Conservation (phyloP, 2,113 vertebrate genomes). For the Cololabis saira region DNA sequence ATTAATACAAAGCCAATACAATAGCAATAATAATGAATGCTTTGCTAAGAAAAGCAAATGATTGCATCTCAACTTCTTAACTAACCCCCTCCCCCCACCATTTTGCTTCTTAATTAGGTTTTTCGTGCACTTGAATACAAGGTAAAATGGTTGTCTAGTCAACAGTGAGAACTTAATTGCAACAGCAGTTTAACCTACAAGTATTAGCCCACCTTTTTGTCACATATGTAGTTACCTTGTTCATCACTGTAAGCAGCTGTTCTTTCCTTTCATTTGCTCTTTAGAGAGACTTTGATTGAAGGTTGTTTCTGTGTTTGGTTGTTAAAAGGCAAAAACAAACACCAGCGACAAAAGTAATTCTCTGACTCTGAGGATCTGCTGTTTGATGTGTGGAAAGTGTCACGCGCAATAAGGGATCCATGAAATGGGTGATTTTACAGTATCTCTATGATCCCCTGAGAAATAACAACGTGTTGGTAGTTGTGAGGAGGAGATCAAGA, state of each 20-base stretch:
- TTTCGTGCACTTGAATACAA: too few species aligned
- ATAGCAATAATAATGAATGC: too few species aligned
- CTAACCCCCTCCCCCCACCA: too few species aligned
- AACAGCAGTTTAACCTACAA: conserved; percentile 10
- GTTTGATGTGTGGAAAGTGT: conserved; percentile 69
- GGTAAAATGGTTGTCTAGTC: too few species aligned
- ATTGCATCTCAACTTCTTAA: too few species aligned
- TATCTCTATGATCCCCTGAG: conserved; percentile 54
- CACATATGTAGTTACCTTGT: conserved; percentile 40
- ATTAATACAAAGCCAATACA: too few species aligned
- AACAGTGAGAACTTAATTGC: too few species aligned
- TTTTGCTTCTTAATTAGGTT: too few species aligned
- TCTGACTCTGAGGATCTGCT: conserved; percentile 29
- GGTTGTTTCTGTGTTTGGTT: background rate
- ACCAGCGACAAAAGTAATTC: conserved; percentile 19
- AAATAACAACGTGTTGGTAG: conserved; percentile 59
- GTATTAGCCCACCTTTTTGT: conserved; percentile 16
- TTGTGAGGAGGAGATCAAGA: conserved; percentile 26
- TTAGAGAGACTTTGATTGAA: conserved; percentile 1
- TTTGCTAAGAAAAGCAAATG: too few species aligned
- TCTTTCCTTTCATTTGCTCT: background rate
- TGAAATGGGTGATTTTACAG: conserved; percentile 68
- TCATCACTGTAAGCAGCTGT: conserved; percentile 20
- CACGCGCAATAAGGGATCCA: conserved; percentile 57
- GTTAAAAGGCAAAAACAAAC: conserved; percentile 18